These are phyloP conservation scores for Augochlorella aurata DNA, from an alignment of 2,888 invertebrate species.

Conservation along the genomic window DNA sequence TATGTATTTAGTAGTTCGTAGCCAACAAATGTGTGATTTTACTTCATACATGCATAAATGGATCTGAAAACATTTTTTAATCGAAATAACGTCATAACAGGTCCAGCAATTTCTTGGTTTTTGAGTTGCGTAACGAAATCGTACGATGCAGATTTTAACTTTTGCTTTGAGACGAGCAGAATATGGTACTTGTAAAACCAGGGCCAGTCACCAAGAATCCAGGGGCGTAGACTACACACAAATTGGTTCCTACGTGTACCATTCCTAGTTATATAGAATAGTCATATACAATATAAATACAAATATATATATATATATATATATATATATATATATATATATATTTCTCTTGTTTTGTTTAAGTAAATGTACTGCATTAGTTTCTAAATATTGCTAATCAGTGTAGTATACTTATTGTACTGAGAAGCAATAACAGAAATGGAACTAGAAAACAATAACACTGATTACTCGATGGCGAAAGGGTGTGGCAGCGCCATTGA, in stretches of 20 bases:
- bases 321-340: neutral
- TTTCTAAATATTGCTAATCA: conserved; percentile 54
- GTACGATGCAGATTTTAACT: conserved; percentile 38
- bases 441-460: conserved; percentile 80
- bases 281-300: neutral
- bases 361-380: neutral
- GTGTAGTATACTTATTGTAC: conserved; percentile 55
- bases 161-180: conserved; percentile 36
- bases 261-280: conserved; percentile 43
- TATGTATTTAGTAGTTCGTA: neutral
- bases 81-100: neutral
- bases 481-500: conserved; percentile 81
- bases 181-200: conserved; percentile 39
- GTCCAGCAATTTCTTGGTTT: neutral
- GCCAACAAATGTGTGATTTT: neutral
- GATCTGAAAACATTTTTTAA: neutral
- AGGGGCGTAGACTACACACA: conserved; percentile 43
- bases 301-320: neutral
- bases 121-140: conserved; percentile 25
- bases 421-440: conserved; percentile 67
- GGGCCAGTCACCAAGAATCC: conserved; percentile 28
- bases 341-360: neutral
- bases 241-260: conserved; percentile 31
- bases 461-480: conserved; percentile 81
- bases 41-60: neutral